These are phyloP conservation scores for Aphis craccivora DNA, from an alignment of 1,140 invertebrate species.

Conservation along the genomic window DNA sequence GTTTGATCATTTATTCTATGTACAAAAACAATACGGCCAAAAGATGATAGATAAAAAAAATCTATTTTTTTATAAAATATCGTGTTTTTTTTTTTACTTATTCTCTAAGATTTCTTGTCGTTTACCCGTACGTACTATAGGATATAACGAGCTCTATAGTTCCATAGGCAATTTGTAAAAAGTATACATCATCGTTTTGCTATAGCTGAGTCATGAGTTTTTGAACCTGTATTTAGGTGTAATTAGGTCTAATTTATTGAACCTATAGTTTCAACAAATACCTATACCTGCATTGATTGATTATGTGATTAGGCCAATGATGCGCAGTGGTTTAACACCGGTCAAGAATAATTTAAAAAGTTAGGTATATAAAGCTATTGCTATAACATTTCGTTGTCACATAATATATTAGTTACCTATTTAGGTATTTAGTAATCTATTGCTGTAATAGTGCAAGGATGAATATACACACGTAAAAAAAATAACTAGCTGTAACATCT, in stretches of 20 bases:
- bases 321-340: background rate
- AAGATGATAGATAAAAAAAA: constrained; percentile 8
- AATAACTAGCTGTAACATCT: background rate
- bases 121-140: background rate
- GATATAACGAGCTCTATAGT: background rate
- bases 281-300: no score
- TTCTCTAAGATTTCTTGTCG: background rate
- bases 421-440: background rate
- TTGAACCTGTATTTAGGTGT: background rate
- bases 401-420: background rate
- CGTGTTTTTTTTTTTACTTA: background rate
- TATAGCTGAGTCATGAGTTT: background rate
- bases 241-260: background rate
- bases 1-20: background rate
- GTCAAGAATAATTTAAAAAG: background rate
- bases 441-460: background rate
- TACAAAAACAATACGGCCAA: background rate
- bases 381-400: background rate
- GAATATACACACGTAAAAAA: background rate
- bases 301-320: background rate
- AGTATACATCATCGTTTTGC: background rate
- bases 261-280: no score
- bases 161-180: background rate
- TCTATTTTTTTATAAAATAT: constrained; percentile 36
- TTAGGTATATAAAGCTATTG: background rate